phyloP scores from a whole-genome alignment of 2,113 vertebrate species.

The Columba janthina region DNA sequence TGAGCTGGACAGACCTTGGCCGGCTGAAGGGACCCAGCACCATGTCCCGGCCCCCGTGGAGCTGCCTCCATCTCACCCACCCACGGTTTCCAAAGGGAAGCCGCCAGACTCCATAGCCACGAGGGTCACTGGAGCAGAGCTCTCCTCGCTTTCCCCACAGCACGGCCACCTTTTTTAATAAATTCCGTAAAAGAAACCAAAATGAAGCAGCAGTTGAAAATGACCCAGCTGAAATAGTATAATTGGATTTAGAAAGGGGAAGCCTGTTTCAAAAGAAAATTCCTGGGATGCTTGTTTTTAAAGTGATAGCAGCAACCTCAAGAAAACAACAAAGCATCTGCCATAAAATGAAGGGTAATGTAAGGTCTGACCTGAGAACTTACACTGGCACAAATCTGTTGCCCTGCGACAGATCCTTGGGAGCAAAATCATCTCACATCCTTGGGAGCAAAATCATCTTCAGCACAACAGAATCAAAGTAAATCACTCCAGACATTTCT shows the following conservation, averaged over 20 bases:
- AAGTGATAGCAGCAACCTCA: slow-evolving; percentile 40
- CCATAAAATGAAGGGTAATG: not conserved
- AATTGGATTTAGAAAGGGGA: slow-evolving; percentile 58
- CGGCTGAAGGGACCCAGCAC: accelerated
- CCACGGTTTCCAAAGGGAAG: not conserved
- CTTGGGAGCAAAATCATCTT: not conserved
- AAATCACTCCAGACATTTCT: not conserved
- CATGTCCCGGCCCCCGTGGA: accelerated
- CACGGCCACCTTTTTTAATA: not conserved
- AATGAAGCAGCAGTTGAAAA: not conserved
- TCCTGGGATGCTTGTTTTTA: slow-evolving; percentile 65
- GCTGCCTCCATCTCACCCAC: not conserved
- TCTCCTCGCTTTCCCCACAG: not conserved
- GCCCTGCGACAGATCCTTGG: not conserved
- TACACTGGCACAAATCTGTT: not conserved
- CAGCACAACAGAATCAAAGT: not conserved
- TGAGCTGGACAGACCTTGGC: not conserved
- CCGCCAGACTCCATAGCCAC: not conserved
- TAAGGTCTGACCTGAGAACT: not conserved
- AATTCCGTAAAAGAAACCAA: not conserved
- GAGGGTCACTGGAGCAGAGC: not conserved
- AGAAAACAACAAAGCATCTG: not conserved
- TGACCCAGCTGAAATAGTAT: slow-evolving; percentile 41
- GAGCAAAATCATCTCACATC: not conserved
- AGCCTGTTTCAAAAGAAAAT: slow-evolving; percentile 66